Base-by-base conservation (phyloP, 2,888 invertebrate species). In the Unio pictorum region DNA sequence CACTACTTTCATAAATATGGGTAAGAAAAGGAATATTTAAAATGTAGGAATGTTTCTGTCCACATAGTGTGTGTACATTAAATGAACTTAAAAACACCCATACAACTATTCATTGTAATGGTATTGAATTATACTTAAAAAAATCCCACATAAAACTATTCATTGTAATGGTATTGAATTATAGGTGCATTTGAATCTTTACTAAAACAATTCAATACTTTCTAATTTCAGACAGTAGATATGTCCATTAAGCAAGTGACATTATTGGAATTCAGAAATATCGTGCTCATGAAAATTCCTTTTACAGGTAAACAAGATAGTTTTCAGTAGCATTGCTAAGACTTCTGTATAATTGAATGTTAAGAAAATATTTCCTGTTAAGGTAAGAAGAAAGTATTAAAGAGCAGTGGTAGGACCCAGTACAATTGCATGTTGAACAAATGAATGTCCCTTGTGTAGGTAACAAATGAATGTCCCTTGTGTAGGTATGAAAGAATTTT, bases 251-350 rank as follows among this genome's bases (percentile, higher is more conserved):
- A 81, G 55, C 77, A 84, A 54, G 80, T 84, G 20, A 83, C 85
- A 0, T 77, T 87, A 56, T 68, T 85, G 45, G 85, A 81, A 67
- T 87, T 86, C 68, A 72, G 87, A 63, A 84, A 87, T 65, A 82
- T 81, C 11, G 84, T 87, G 15, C 73, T 87, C 34, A 75, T 86
- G 8, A 86, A 86, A 68, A 80, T 86, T 23, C 83, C 84, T 26
- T 71, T 84, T 3, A 77, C 74, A 78, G 87, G 87, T 84, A 74
- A 64, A 73, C 64, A 20, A 4, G 26, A 26, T 23, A 20, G 15
- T 62, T 62, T 20, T 23, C 28, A 17, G n/a, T 60, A 5, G 28
- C 18, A 54, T 28, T n/a, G n/a, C 7, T 17, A 26, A 7, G 34
- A 61, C 15, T 45, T 45, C 15, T 45, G 15, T 45, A 45, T 45